These are phyloP conservation scores for Thamnaconus septentrionalis DNA, from an alignment of 2,113 vertebrate genomes.

Conservation along the genomic window DNA sequence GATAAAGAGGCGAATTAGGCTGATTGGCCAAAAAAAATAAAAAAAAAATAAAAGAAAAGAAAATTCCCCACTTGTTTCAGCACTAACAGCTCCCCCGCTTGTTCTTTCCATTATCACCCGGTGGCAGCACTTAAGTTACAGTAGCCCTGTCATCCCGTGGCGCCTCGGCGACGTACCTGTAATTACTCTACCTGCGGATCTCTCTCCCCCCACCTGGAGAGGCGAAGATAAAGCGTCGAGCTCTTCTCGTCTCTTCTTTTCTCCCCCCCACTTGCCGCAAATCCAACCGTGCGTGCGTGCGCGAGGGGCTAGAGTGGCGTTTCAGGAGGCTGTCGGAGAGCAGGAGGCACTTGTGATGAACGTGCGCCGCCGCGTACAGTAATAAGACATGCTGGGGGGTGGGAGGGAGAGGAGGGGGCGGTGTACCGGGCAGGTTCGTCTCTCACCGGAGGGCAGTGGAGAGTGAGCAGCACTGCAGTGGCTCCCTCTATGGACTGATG, in stretches of 20 bases:
- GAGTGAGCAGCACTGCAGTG: constrained; percentile 53
- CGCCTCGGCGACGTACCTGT: constrained; percentile 52
- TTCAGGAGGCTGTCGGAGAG: constrained; percentile 34
- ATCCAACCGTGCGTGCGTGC: constrained; percentile 5
- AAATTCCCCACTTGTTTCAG: no score
- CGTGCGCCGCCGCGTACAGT: constrained; percentile 61
- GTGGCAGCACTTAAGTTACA: not conserved
- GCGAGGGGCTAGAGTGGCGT: no score
- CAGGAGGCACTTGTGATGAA: constrained; percentile 58
- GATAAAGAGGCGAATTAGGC: no score
- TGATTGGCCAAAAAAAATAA: no score
- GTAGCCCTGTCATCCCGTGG: constrained; percentile 15
- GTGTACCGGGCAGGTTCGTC: constrained; percentile 69
- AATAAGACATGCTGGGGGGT: constrained; percentile 54
- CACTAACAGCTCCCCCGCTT: no score
- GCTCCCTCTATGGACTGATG: constrained; percentile 75
- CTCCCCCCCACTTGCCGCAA: constrained; percentile 7
- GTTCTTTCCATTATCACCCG: no score
- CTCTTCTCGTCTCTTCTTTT: no score
- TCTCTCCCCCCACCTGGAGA: constrained; percentile 11
- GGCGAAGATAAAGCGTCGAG: constrained; percentile 18
- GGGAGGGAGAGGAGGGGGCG: constrained; percentile 31
- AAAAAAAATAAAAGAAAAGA: no score
- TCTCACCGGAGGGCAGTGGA: constrained; percentile 44
- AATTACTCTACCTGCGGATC: constrained; percentile 54